These are phyloP conservation scores for Achatina immaculata DNA, from an alignment of 1,140 invertebrate genomes.

Conservation along the genomic window DNA sequence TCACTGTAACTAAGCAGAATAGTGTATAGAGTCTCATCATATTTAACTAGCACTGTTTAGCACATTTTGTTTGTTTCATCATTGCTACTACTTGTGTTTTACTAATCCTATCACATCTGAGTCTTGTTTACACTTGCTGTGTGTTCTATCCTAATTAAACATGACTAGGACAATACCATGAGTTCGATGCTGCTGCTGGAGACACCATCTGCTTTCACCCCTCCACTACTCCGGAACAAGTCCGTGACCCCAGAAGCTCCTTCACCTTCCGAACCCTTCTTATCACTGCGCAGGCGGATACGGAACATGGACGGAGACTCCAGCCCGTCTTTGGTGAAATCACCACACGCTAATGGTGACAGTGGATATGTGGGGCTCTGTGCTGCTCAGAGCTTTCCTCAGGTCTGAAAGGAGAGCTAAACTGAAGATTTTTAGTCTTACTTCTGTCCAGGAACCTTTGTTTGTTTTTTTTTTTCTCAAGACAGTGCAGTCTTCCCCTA, in stretches of 20 bases:
- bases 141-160: background rate
- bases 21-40: no score
- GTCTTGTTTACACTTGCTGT: background rate
- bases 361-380: background rate
- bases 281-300: background rate
- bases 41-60: no score
- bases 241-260: background rate
- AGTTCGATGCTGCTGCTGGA: background rate
- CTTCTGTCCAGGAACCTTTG: no score
- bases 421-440: no score
- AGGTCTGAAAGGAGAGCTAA: background rate
- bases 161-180: background rate
- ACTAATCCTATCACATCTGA: background rate
- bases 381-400: background rate
- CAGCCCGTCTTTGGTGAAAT: background rate
- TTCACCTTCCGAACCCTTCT: background rate
- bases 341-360: background rate
- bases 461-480: no score
- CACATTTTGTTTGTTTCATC: background rate
- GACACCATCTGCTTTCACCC: conserved; percentile 12
- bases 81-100: background rate
- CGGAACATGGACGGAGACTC: background rate
- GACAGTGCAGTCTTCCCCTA: no score
- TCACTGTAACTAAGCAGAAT: no score
- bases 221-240: conserved; percentile 7